Conservation (phyloP, 2,888 invertebrate genomes). For the Cacoxenus indagator region DNA sequence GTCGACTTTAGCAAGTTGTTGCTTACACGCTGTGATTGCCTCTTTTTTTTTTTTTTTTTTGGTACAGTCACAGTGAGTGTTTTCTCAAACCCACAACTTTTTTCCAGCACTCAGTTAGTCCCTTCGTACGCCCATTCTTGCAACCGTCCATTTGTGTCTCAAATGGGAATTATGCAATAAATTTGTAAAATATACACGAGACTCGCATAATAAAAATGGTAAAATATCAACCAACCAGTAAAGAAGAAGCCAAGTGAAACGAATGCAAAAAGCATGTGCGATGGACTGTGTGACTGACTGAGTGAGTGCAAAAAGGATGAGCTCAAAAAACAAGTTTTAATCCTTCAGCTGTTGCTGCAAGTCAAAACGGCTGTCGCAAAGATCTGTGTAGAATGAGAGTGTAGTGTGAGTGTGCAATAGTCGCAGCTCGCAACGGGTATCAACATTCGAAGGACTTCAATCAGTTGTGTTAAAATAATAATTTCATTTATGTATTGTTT, state of each 20-base stretch:
- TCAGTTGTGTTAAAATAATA: constrained; percentile 16
- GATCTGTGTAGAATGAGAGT: not conserved
- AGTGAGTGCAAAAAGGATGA: not conserved
- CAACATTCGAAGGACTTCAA: not conserved
- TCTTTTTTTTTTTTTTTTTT: no score
- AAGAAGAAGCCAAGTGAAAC: not conserved
- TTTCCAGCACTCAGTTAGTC: not conserved
- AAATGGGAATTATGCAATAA: constrained; percentile 28
- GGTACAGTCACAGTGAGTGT: not conserved
- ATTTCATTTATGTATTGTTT: constrained; percentile 13
- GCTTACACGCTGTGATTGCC: constrained; percentile 7
- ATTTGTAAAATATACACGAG: constrained; percentile 30
- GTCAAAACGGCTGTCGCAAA: not conserved
- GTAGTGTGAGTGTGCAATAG: not conserved
- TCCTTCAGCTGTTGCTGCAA: constrained; percentile 16
- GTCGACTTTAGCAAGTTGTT: no score
- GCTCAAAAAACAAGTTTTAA: constrained; percentile 12
- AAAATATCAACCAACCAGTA: not conserved
- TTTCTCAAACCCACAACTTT: not conserved
- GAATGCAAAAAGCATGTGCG: not conserved
- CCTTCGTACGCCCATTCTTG: no score
- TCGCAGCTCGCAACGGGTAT: not conserved
- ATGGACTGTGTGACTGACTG: no score
- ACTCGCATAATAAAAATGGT: constrained; percentile 15
- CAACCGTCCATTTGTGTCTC: constrained; percentile 4